Evolutionary conservation across 2,888 invertebrate species (phyloP).

Genomic region (Idaea straminata): DNA sequence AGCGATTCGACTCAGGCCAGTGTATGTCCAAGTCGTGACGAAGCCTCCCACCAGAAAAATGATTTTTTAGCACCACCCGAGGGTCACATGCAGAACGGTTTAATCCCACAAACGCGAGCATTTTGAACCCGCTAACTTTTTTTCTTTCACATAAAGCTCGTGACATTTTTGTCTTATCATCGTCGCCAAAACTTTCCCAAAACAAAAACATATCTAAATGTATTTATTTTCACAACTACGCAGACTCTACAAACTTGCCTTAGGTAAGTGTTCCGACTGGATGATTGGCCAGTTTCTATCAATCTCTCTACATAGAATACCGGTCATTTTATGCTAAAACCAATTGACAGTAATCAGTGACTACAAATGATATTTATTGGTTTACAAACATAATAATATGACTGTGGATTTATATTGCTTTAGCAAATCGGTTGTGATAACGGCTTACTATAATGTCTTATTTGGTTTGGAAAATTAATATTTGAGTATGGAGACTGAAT

Average conservation of each 20-base stretch:
- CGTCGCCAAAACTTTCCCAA: not conserved
- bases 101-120: not conserved
- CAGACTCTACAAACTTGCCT: slow-evolving; percentile 21
- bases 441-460: slow-evolving; percentile 27
- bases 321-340: slow-evolving; percentile 27
- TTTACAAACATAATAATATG: slow-evolving; percentile 21
- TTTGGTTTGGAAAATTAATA: slow-evolving; percentile 10
- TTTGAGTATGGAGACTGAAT: not conserved
- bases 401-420: not conserved
- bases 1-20: too few relatives aligned
- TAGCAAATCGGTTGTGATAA: slow-evolving; percentile 10
- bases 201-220: not conserved
- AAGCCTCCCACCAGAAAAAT: too few relatives aligned
- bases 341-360: slow-evolving; percentile 27
- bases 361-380: slow-evolving; percentile 23
- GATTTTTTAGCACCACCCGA: too few relatives aligned
- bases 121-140: too few relatives aligned
- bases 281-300: slow-evolving; percentile 31
- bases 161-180: not conserved
- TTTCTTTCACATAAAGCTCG: not conserved
- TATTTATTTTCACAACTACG: not conserved
- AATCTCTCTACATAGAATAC: slow-evolving; percentile 18
- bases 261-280: slow-evolving; percentile 31
- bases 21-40: too few relatives aligned
- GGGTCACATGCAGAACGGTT: not conserved